A percentile compares a stretch with the other conserved stretches of the same genome.
Evolutionary conservation across 2,113 vertebrate genomes (phyloP).

Genomic region (Hippocampus mohnikei): DNA sequence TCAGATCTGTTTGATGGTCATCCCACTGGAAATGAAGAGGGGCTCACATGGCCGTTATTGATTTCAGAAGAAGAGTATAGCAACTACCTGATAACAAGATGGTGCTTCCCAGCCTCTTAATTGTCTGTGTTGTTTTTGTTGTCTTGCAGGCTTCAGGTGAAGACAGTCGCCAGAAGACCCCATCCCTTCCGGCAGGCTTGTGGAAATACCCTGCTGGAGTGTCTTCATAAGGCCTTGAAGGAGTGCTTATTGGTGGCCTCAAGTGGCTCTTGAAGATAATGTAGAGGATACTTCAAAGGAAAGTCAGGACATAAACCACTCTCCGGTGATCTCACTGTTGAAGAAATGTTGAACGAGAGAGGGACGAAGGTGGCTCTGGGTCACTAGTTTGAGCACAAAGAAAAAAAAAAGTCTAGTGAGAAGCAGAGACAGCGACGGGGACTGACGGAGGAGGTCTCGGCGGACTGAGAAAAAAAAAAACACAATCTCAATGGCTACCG

Average conservation of each 20-base stretch:
- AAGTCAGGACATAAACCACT: conserved; percentile 31
- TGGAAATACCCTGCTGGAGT: conserved; percentile 20
- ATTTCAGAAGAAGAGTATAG: not conserved
- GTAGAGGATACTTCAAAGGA: conserved; percentile 48
- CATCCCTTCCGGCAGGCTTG: conserved; percentile 21
- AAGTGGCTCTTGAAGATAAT: conserved; percentile 25
- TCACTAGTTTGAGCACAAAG: conserved; percentile 4
- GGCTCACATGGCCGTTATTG: too few relatives aligned
- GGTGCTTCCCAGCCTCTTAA: not conserved
- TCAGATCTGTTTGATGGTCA: too few relatives aligned
- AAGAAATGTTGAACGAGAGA: conserved; percentile 12
- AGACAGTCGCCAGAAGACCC: conserved; percentile 33
- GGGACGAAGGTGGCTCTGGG: conserved; percentile 1
- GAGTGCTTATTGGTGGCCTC: conserved; percentile 18
- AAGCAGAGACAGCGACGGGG: conserved; percentile 69
- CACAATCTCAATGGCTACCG: conserved; percentile 81
- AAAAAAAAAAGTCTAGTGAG: conserved; percentile 34
- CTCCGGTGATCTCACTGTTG: conserved; percentile 15
- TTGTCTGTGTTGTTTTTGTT: conserved; percentile 41
- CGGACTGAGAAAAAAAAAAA: conserved; percentile 47
- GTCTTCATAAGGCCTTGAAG: conserved; percentile 22
- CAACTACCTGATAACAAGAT: conserved; percentile 3
- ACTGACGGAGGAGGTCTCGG: conserved; percentile 60
- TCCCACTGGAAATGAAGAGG: too few relatives aligned
- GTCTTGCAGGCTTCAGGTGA: conserved; percentile 68